Conservation (phyloP, 2,113 vertebrate species). For the Tiliqua scincoides region DNA sequence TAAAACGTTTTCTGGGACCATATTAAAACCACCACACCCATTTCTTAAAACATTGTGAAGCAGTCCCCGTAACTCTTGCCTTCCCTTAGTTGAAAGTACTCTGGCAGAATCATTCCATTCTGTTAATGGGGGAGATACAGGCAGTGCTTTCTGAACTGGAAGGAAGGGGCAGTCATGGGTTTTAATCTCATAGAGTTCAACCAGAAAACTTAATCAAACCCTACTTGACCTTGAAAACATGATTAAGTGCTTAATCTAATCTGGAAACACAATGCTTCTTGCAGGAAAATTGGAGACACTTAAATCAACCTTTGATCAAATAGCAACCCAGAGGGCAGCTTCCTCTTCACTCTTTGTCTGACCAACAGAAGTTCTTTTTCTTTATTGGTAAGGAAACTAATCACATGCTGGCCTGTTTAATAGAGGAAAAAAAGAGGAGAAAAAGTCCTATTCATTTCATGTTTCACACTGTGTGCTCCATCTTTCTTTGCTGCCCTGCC, state of each 20-base stretch:
- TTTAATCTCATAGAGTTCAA: constrained; percentile 27
- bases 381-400: accelerated
- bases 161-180: background rate
- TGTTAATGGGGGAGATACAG: background rate
- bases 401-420: background rate
- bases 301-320: constrained; percentile 44
- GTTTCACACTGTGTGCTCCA: accelerated
- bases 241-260: constrained; percentile 47
- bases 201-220: constrained; percentile 40
- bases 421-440: background rate
- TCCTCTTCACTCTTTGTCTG: constrained; percentile 24
- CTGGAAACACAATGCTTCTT: constrained; percentile 24
- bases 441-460: accelerated
- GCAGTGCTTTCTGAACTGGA: background rate
- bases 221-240: constrained; percentile 43
- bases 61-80: background rate
- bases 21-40: background rate
- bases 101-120: background rate
- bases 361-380: background rate
- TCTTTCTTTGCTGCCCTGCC: background rate
- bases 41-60: background rate
- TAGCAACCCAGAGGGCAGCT: constrained; percentile 26
- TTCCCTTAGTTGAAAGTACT: background rate
- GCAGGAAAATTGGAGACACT: constrained; percentile 7
- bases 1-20: background rate